These are phyloP conservation scores for Leptodirus hochenwartii DNA, from an alignment of 2,888 invertebrate species.

Conservation along the genomic window DNA sequence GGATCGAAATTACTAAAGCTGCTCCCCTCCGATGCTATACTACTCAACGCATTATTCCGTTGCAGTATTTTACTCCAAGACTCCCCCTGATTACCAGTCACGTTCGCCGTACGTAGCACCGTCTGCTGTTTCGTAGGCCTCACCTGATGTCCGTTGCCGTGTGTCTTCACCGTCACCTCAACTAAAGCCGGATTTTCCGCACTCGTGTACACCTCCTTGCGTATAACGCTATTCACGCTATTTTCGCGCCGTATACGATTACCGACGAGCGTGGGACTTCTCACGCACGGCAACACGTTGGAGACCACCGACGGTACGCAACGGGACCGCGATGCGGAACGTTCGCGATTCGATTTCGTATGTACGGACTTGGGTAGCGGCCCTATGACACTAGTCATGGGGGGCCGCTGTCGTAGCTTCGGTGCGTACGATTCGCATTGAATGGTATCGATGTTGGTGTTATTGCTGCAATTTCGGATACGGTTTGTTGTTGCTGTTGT, in stretches of 20 bases:
- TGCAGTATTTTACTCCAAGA: constrained; percentile 20
- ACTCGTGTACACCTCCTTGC: constrained; percentile 12
- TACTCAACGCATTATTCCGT: constrained; percentile 15
- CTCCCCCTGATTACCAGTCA: constrained; percentile 9
- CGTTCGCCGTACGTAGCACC: constrained; percentile 2
- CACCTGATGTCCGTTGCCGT: constrained; percentile 15
- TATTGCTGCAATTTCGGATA: constrained; percentile 10
- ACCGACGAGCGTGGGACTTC: too few species aligned
- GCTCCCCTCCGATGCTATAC: constrained; percentile 18
- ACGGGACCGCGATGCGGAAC: too few species aligned
- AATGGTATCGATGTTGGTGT: constrained; percentile 13
- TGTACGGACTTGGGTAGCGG: too few species aligned
- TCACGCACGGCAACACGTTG: too few species aligned
- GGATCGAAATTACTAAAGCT: constrained; percentile 25
- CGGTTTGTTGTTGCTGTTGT: too few species aligned
- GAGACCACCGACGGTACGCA: too few species aligned
- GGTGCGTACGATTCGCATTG: constrained; percentile 12
- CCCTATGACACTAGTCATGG: background rate
- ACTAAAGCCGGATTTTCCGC: constrained; percentile 16
- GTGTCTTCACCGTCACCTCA: constrained; percentile 17
- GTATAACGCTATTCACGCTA: constrained; percentile 9
- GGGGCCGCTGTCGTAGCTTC: constrained; percentile 8
- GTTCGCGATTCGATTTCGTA: too few species aligned
- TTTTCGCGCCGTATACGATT: too few species aligned
- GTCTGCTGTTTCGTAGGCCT: constrained; percentile 11